Percentiles rank a stretch among this genome's conserved stretches.
Conservation (phyloP, 2,113 vertebrate genomes). For the Phainopepla nitens region DNA sequence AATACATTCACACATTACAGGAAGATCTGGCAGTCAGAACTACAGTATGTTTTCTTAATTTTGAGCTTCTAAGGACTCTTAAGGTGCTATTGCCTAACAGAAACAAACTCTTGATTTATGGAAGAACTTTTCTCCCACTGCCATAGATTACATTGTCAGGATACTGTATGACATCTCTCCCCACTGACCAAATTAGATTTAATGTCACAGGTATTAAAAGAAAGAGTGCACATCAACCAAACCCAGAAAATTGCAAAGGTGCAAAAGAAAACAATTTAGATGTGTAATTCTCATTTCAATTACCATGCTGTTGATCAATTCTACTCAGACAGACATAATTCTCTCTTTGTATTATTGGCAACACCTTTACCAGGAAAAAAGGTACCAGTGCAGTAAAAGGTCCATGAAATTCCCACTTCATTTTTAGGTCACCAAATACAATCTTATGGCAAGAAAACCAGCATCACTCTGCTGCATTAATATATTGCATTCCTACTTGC, state of each 20-base stretch:
- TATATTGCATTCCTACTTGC: not conserved
- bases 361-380: not conserved
- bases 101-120: not conserved
- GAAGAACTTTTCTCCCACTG: not conserved
- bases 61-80: not conserved
- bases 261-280: not conserved
- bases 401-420: not conserved
- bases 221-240: not conserved
- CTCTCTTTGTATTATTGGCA: not conserved
- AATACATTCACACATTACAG: not conserved
- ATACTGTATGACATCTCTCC: not conserved
- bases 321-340: not conserved
- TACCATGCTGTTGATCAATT: not conserved
- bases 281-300: not conserved
- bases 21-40: not conserved
- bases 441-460: not conserved
- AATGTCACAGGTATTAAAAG: not conserved
- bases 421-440: not conserved
- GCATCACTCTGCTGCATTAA: not conserved
- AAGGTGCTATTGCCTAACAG: not conserved
- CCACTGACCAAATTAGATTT: not conserved
- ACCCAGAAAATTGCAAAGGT: not conserved
- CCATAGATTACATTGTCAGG: not conserved
- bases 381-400: not conserved
- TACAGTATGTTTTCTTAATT: not conserved